Percentiles rank a stretch among this genome's conserved stretches.
These are phyloP conservation scores for Sturnus vulgaris DNA, from an alignment of 2,113 vertebrate species.

Conservation along the genomic window DNA sequence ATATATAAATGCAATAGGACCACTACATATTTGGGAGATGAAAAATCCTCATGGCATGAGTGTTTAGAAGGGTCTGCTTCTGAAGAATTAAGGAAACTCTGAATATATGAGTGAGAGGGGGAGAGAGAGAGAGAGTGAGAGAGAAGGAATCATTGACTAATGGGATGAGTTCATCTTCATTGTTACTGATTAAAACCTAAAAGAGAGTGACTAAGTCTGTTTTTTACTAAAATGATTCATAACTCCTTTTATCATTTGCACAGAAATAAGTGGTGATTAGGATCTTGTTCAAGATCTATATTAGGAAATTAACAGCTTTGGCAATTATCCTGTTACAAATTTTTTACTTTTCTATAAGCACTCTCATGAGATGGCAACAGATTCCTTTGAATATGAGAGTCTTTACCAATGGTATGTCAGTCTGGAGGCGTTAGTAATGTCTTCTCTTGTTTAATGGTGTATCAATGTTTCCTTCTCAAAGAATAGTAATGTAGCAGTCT, in stretches of 20 bases:
- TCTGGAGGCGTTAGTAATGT: background rate
- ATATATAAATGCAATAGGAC: background rate
- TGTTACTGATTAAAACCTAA: conserved; percentile 12
- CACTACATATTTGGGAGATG: background rate
- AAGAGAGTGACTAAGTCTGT: conserved; percentile 10
- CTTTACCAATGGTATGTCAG: background rate
- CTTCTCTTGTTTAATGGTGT: background rate
- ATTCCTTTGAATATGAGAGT: background rate
- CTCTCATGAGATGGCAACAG: background rate
- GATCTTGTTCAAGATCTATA: background rate
- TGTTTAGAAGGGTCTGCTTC: background rate
- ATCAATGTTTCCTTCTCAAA: background rate
- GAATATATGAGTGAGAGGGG: background rate
- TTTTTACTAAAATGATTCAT: conserved; percentile 28
- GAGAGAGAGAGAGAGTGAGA: background rate
- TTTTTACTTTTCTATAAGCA: background rate
- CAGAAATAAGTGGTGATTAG: conserved; percentile 4
- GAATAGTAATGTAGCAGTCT: background rate
- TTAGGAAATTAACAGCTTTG: conserved; percentile 15
- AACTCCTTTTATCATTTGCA: background rate
- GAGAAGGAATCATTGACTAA: background rate
- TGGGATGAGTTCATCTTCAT: background rate
- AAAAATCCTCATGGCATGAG: background rate
- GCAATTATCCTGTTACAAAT: background rate
- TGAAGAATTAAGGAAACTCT: background rate